phyloP scores from a whole-genome alignment of 1,140 invertebrate genomes.

The Triops cancriformis region DNA sequence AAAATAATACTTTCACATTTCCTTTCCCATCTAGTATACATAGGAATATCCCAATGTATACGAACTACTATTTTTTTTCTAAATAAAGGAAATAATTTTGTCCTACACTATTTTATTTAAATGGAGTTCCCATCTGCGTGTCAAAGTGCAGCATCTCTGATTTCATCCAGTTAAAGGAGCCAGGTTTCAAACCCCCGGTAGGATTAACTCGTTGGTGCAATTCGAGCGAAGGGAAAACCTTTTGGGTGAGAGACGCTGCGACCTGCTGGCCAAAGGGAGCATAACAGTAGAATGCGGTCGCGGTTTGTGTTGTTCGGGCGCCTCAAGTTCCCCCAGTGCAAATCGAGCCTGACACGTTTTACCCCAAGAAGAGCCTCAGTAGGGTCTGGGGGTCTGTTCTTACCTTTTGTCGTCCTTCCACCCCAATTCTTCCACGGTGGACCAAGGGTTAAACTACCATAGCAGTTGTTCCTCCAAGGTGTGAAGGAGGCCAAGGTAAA shows the following conservation, averaged over 20 bases:
- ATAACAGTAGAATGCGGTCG: background rate
- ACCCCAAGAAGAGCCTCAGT: background rate
- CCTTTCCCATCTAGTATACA: too few species aligned
- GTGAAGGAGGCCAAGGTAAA: too few species aligned
- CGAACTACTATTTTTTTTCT: too few species aligned
- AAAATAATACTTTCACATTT: too few species aligned
- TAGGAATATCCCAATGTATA: too few species aligned
- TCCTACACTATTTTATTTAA: too few species aligned
- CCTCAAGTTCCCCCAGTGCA: background rate
- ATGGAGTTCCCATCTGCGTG: background rate
- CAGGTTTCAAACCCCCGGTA: background rate
- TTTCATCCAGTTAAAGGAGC: conserved; percentile 6
- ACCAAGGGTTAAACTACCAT: too few species aligned
- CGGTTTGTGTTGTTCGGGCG: background rate
- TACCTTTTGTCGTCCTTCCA: background rate
- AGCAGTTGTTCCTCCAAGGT: too few species aligned
- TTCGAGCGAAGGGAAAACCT: background rate
- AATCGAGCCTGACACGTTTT: background rate
- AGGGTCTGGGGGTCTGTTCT: background rate
- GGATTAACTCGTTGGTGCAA: conserved; percentile 1
- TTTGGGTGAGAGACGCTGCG: background rate
- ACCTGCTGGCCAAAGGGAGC: background rate
- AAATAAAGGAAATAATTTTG: too few species aligned
- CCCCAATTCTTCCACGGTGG: too few species aligned
- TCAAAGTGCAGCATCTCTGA: background rate